Conservation (phyloP, 2,113 vertebrate species). For the Cheilinus undulatus region DNA sequence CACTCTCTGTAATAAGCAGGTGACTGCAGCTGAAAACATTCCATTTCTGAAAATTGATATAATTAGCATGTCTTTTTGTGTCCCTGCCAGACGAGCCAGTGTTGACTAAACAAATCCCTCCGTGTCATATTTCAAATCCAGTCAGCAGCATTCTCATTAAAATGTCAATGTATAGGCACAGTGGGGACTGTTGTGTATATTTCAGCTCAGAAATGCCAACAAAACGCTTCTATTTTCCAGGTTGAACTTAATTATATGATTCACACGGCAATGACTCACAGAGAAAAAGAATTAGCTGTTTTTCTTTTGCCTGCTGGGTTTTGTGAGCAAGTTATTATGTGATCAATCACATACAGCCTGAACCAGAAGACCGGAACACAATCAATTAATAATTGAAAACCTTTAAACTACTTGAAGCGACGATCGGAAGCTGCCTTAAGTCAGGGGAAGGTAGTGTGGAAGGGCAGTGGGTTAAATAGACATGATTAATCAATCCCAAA, state of each 20-base stretch:
- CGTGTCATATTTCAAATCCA: slow-evolving; percentile 45
- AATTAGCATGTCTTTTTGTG: slow-evolving; percentile 63
- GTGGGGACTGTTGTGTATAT: slow-evolving; percentile 6
- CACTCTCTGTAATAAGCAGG: slow-evolving; percentile 50
- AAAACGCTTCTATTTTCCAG: slow-evolving; percentile 18
- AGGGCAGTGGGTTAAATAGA: slow-evolving; percentile 63
- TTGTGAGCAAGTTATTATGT: slow-evolving; percentile 47
- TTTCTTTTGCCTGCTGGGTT: slow-evolving; percentile 43
- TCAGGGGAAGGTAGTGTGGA: slow-evolving; percentile 41
- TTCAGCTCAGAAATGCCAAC: slow-evolving; percentile 17
- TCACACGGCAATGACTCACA: slow-evolving; percentile 24
- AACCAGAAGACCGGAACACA: not conserved
- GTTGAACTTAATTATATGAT: slow-evolving; percentile 55
- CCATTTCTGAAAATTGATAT: slow-evolving; percentile 41
- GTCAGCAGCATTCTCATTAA: slow-evolving; percentile 55
- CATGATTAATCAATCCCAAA: slow-evolving; percentile 63
- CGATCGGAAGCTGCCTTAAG: slow-evolving; percentile 58
- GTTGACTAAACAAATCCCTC: slow-evolving; percentile 53
- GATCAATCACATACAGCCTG: slow-evolving; percentile 54
- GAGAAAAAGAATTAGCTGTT: slow-evolving; percentile 2
- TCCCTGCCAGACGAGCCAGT: slow-evolving; percentile 37
- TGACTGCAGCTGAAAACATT: slow-evolving; percentile 35
- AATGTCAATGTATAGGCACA: slow-evolving; percentile 32
- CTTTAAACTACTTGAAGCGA: slow-evolving; percentile 52
- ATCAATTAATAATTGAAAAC: slow-evolving; percentile 76